A percentile compares a stretch with the other conserved stretches of the same genome.
Conservation (phyloP, 2,797 vertebrate genomes). For the Ispidina lecontei region DNA sequence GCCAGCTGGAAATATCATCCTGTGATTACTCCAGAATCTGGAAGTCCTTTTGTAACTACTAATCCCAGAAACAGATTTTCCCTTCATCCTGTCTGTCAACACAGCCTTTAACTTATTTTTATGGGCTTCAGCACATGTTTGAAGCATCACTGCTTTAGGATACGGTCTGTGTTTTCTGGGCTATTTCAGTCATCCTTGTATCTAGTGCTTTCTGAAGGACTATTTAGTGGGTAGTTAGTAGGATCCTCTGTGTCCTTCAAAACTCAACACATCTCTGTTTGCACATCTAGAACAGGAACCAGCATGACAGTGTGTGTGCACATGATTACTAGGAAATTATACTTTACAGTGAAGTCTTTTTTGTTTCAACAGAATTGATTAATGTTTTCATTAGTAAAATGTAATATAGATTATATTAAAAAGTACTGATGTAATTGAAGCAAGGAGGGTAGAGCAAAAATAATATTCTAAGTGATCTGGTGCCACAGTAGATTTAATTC, state of each 20-base stretch:
- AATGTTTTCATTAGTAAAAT: not conserved
- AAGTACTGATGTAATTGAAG: not conserved
- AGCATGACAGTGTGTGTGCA: not conserved
- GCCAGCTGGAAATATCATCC: constrained; percentile 63
- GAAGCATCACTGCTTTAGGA: constrained; percentile 52
- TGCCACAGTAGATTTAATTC: not conserved
- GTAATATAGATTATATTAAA: not conserved
- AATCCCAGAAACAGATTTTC: constrained; percentile 72
- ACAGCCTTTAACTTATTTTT: constrained; percentile 67
- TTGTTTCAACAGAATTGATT: not conserved
- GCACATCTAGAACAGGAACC: not conserved
- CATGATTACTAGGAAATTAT: not conserved
- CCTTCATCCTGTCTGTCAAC: constrained; percentile 66
- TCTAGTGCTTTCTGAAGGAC: not conserved
- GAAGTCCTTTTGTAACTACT: constrained; percentile 63
- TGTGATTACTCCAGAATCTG: constrained; percentile 39
- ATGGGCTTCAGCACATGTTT: constrained; percentile 53
- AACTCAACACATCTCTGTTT: not conserved
- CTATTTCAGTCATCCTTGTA: not conserved
- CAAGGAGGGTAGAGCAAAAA: not conserved
- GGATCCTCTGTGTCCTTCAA: not conserved
- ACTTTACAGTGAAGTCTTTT: not conserved
- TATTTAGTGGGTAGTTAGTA: not conserved
- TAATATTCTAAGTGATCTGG: not conserved
- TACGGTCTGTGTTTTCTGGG: not conserved